Evolutionary conservation across 2,888 invertebrate species (phyloP), one percentile per base, ranked within the genome.

Genomic region (Neocrepidodera transversa): DNA sequence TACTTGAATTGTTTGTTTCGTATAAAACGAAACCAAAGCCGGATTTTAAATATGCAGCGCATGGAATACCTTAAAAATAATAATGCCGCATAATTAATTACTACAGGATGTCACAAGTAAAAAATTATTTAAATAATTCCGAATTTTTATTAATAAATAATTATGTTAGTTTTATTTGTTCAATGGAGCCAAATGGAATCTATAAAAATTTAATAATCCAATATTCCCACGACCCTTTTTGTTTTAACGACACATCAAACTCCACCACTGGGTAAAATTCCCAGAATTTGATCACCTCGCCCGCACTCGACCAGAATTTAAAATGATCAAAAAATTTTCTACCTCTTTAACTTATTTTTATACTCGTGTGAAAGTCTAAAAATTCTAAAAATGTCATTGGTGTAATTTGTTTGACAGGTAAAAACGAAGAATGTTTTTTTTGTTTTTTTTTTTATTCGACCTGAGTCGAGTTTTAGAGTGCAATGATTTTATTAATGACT

Each of bases 291-390:
- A 17, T 54, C 50, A 57, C 42, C 50, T 70, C 69, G 73, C 73
- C 72, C 70, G 72, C 72, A 71, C 73, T 71, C 73, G 63, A 64
- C 70, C 70, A 69, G 74, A 72, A 74, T 74, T 72, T 71, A 70
- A 74, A 74, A 71, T 69, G 73, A 71, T 70, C 70, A 73, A 74
- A 69, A 66, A 54, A 65, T 64, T 63, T 66, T 59, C 56, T 61
- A 66, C 63, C 61, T 63, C 20, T 55, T 53, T 45, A 42, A 43
- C 32, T 49, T 49, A 42, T 65, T 64, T 68, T 63, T 65, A 64
- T 64, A 64, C 56, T 62, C 67, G 68, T 68, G 68, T 68, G 68
- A 67, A 67, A 68, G 65, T 64, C 30, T 49, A 66, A 61, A 65
- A 61, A 67, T 65, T 58, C 52, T 17, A 58, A 65, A 68, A 65